Conservation (phyloP, 2,888 invertebrate genomes). For the Fragum sueziense region DNA sequence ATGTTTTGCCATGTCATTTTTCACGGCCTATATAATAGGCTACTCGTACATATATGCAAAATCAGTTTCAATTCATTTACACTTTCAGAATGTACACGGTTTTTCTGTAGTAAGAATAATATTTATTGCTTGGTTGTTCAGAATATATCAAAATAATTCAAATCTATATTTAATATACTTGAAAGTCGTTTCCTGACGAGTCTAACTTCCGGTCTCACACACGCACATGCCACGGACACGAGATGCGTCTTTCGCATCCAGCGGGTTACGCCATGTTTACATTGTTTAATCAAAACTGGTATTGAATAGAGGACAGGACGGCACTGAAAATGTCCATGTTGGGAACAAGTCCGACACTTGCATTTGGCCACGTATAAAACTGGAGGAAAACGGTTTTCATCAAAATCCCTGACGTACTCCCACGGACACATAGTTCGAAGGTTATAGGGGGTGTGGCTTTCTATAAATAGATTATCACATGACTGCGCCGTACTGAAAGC, state of each 20-base stretch:
- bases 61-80: too few relatives aligned
- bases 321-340: slow-evolving; percentile 46
- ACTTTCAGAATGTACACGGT: too few relatives aligned
- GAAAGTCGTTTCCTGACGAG: slow-evolving; percentile 21
- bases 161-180: slow-evolving; percentile 17
- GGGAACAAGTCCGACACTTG: slow-evolving; percentile 43
- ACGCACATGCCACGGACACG: slow-evolving; percentile 56
- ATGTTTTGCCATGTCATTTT: too few relatives aligned
- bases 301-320: slow-evolving; percentile 59
- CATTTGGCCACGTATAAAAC: slow-evolving; percentile 50
- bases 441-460: slow-evolving; percentile 34
- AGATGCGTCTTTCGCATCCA: slow-evolving; percentile 50
- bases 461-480: slow-evolving; percentile 21
- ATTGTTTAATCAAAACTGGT: slow-evolving; percentile 52
- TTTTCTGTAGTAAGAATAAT: too few relatives aligned
- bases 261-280: slow-evolving; percentile 34
- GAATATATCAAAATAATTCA: slow-evolving; percentile 12
- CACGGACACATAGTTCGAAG: slow-evolving; percentile 55
- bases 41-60: too few relatives aligned
- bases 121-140: too few relatives aligned
- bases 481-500: slow-evolving; percentile 35
- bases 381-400: slow-evolving; percentile 51
- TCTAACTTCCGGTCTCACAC: slow-evolving; percentile 30
- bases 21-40: too few relatives aligned
- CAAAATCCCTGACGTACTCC: slow-evolving; percentile 49